phyloP scores from a whole-genome alignment of 2,888 invertebrate genomes.

The Ctena decussata region DNA sequence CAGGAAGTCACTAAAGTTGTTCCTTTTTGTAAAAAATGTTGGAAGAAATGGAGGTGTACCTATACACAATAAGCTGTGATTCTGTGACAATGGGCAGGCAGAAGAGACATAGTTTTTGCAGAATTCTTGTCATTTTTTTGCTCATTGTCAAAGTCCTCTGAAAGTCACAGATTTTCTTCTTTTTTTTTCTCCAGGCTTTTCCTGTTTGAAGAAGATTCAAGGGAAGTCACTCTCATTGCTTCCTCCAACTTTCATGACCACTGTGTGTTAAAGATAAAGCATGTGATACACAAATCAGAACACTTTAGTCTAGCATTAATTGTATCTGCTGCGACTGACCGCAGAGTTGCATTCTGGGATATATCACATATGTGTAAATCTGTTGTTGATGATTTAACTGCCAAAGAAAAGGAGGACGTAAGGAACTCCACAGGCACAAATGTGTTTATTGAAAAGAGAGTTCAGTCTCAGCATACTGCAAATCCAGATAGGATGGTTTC shows the following conservation, averaged over 20 bases:
- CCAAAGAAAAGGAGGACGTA: not conserved
- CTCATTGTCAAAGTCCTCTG: no score
- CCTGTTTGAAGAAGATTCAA: slow-evolving; percentile 70
- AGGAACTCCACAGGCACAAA: not conserved
- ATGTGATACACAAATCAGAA: slow-evolving; percentile 78
- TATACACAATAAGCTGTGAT: no score
- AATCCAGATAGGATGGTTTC: not conserved
- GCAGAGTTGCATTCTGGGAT: slow-evolving; percentile 91
- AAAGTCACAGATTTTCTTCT: no score
- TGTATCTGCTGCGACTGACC: slow-evolving; percentile 91
- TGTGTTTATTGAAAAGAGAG: not conserved
- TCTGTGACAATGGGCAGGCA: no score
- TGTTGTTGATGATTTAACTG: not conserved
- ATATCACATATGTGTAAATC: slow-evolving; percentile 81
- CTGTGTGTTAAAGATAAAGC: slow-evolving; percentile 91
- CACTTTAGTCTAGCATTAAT: slow-evolving; percentile 80
- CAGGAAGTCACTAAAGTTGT: no score
- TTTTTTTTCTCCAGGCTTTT: slow-evolving; percentile 79
- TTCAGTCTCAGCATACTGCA: not conserved
- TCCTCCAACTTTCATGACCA: slow-evolving; percentile 88
- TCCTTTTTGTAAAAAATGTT: no score
- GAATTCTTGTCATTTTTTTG: no score
- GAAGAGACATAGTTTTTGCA: no score
- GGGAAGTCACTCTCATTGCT: slow-evolving; percentile 70
- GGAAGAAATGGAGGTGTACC: no score